phyloP scores from a whole-genome alignment of 2,113 vertebrate genomes.

The Arvicanthis niloticus region DNA sequence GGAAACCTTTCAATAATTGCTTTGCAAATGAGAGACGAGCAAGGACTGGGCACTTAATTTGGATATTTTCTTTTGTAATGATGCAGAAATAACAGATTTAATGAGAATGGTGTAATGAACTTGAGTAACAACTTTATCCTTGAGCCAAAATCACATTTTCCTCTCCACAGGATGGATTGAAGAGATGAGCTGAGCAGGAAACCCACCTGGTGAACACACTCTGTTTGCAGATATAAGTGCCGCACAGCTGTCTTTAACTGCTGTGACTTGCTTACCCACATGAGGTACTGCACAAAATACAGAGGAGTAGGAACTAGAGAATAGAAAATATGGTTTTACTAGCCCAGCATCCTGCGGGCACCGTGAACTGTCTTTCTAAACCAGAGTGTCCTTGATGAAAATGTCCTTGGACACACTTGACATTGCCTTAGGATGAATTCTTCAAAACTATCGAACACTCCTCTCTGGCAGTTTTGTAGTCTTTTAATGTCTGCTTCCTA shows the following conservation, averaged over 20 bases:
- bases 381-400: slow-evolving; percentile 59
- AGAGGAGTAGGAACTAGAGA: background rate
- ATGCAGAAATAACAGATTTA: slow-evolving; percentile 85
- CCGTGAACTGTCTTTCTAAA: slow-evolving; percentile 62
- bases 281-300: slow-evolving; percentile 40
- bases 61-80: slow-evolving; percentile 77
- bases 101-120: slow-evolving; percentile 83
- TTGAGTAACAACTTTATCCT: slow-evolving; percentile 83
- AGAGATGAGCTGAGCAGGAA: slow-evolving; percentile 67
- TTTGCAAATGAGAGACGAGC: slow-evolving; percentile 82
- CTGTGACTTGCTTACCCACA: slow-evolving; percentile 58
- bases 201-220: slow-evolving; percentile 75
- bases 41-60: slow-evolving; percentile 69
- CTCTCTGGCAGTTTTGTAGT: slow-evolving; percentile 36
- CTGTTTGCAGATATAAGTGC: slow-evolving; percentile 76
- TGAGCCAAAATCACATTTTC: slow-evolving; percentile 82
- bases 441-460: slow-evolving; percentile 25
- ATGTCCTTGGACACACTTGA: slow-evolving; percentile 17
- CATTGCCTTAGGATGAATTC: slow-evolving; percentile 66
- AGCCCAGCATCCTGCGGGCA: slow-evolving; percentile 32
- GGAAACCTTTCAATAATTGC: slow-evolving; percentile 82
- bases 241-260: slow-evolving; percentile 39
- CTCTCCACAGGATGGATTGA: slow-evolving; percentile 79
- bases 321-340: slow-evolving; percentile 47
- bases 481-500: slow-evolving; percentile 44